Base-by-base conservation (phyloP, 2,888 invertebrate genomes). In the Pemphredon lugubris region DNA sequence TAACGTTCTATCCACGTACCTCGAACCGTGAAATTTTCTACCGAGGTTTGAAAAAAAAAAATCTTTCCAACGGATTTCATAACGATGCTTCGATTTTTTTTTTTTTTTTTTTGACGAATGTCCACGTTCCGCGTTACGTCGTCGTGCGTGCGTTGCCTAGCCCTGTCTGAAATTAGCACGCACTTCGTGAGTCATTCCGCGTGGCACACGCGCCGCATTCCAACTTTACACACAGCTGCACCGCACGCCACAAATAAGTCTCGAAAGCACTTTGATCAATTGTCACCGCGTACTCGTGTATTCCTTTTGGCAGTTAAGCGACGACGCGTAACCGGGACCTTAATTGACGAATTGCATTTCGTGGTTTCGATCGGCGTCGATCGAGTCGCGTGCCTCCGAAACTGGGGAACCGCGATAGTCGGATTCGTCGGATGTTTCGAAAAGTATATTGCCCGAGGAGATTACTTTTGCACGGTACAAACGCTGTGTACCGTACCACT, bases 241-340 rank as follows among this genome's bases (percentile, higher is more conserved):
- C 60, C 76, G 26, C 75, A 48, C 59, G 75, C 82, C 80, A 69
- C 79, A 84, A 84, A 84, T 85, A 84, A 83, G 78, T 71, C 71
- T 47, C 75, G 61, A 66, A 67, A 61, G 61, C 67, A 77, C 84
- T 84, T 85, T 83, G 85, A 83, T 81, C 84, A 78, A 84, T 84
- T 86, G 77, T 83, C 82, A 78, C 68, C 73, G 66, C 54, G 80
- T 77, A 75, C 79, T 70, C 70, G 66, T 14, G 73, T 69, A 69
- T 79, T 77, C 75, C 70, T 74, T 74, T 73, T 73, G 67, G 72
- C 70, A 73, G 57, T 11, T 16, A 7, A 7, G 26, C 23, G 23
- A 26, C 48, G 34, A 13, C n/a, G 18, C 40, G 48, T 9, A 40
- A 23, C 34, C 14, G 47, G 30, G 21, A 37, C 21, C 57, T 74